A percentile compares a stretch with the other conserved stretches of the same genome.
phyloP scores from a whole-genome alignment of 2,888 invertebrate species.

The Celastrina argiolus region DNA sequence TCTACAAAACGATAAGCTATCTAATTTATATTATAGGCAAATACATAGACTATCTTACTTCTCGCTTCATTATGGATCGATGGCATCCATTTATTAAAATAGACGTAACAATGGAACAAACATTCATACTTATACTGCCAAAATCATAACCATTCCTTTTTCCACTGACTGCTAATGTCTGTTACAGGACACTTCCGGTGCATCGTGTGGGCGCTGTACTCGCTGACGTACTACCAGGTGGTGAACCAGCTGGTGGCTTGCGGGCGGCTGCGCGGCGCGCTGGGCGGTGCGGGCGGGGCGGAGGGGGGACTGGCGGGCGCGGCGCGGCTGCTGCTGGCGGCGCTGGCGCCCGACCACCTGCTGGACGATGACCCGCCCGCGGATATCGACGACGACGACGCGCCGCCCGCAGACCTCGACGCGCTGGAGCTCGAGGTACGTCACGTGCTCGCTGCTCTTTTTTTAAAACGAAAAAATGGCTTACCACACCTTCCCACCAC shows the following conservation, averaged over 20 bases:
- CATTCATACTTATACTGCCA: too few relatives aligned
- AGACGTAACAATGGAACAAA: too few relatives aligned
- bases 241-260: constrained; percentile 87
- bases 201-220: constrained; percentile 91
- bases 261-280: constrained; percentile 79
- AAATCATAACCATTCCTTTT: too few relatives aligned
- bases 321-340: constrained; percentile 48
- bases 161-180: too few relatives aligned
- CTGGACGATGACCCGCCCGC: constrained; percentile 77
- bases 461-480: too few relatives aligned
- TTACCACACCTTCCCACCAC: too few relatives aligned
- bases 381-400: constrained; percentile 29
- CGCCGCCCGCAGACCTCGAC: constrained; percentile 44
- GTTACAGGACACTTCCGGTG: constrained; percentile 89
- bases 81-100: too few relatives aligned
- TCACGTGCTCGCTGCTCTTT: too few relatives aligned
- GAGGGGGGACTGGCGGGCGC: constrained; percentile 41
- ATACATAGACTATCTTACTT: too few relatives aligned
- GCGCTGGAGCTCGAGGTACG: constrained; percentile 51
- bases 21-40: too few relatives aligned
- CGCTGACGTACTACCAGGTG: constrained; percentile 93
- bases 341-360: constrained; percentile 69
- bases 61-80: too few relatives aligned
- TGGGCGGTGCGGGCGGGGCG: constrained; percentile 38
- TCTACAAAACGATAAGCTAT: too few relatives aligned